Conservation (phyloP, 2,888 invertebrate species). For the Ommatoiulus sabulosus region DNA sequence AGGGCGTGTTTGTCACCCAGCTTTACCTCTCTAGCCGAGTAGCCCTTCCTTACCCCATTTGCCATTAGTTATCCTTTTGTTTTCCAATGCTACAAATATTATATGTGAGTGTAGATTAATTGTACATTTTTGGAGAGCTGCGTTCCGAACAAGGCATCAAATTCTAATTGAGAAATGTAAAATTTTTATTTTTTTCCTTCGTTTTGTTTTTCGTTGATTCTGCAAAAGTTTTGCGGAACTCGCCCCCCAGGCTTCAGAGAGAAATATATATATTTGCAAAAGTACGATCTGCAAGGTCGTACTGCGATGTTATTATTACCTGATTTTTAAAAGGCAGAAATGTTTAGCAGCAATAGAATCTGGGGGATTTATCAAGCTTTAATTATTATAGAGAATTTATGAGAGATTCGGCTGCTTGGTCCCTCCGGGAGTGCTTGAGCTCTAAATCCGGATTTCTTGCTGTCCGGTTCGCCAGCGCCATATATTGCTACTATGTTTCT, state of each 20-base stretch:
- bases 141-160: neutral
- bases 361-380: slow-evolving; percentile 39
- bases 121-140: slow-evolving; percentile 28
- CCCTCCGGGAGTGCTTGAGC: neutral
- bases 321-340: slow-evolving; percentile 18
- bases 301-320: neutral
- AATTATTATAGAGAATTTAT: slow-evolving; percentile 31
- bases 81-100: neutral
- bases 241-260: slow-evolving; percentile 3
- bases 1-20: neutral
- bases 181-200: slow-evolving; percentile 5
- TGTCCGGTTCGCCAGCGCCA: neutral
- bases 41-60: neutral
- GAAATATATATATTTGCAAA: slow-evolving; percentile 12
- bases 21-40: neutral
- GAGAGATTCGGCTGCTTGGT: neutral
- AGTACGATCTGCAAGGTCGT: neutral
- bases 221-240: neutral
- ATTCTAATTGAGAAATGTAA: slow-evolving; percentile 27
- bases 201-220: neutral
- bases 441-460: neutral
- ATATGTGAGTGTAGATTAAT: neutral
- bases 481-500: neutral
- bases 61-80: neutral
- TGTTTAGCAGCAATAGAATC: slow-evolving; percentile 26